A percentile compares a stretch with the other conserved stretches of the same genome.
These are phyloP conservation scores for Battus philenor DNA, from an alignment of 1,140 invertebrate species.

Conservation along the genomic window DNA sequence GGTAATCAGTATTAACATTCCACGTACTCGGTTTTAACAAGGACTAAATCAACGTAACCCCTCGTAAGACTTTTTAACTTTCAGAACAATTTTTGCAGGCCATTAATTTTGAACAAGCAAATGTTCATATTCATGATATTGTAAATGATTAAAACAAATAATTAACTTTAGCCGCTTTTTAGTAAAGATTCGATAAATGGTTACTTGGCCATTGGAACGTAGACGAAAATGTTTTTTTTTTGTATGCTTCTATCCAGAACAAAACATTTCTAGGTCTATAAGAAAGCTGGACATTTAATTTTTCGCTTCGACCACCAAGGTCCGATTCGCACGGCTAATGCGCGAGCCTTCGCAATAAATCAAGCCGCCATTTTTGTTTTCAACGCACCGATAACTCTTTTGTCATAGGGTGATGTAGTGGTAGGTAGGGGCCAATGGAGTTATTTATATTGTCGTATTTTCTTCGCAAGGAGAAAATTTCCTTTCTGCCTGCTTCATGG, in stretches of 20 bases:
- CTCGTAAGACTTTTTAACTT: too few relatives aligned
- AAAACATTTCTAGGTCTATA: slow-evolving; percentile 3
- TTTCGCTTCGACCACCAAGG: slow-evolving; percentile 20
- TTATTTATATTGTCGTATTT: slow-evolving; percentile 75
- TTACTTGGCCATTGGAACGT: too few relatives aligned
- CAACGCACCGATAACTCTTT: slow-evolving; percentile 76
- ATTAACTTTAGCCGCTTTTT: too few relatives aligned
- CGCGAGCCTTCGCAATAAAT: slow-evolving; percentile 51
- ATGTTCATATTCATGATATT: too few relatives aligned
- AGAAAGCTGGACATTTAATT: slow-evolving; percentile 12
- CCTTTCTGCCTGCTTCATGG: slow-evolving; percentile 72
- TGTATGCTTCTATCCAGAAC: slow-evolving; percentile 3
- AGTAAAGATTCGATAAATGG: too few relatives aligned
- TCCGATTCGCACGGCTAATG: slow-evolving; percentile 48
- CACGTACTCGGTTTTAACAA: too few relatives aligned
- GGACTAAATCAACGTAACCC: too few relatives aligned
- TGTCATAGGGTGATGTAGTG: slow-evolving; percentile 73
- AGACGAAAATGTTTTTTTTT: too few relatives aligned
- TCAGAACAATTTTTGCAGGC: too few relatives aligned
- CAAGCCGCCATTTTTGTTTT: slow-evolving; percentile 73
- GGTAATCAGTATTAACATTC: too few relatives aligned
- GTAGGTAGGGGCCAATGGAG: slow-evolving; percentile 61
- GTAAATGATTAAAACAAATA: too few relatives aligned
- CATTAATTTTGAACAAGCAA: too few relatives aligned
- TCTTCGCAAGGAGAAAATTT: slow-evolving; percentile 71